These are phyloP conservation scores for Dendropsophus ebraccatus DNA, from an alignment of 2,113 vertebrate genomes.

Conservation along the genomic window DNA sequence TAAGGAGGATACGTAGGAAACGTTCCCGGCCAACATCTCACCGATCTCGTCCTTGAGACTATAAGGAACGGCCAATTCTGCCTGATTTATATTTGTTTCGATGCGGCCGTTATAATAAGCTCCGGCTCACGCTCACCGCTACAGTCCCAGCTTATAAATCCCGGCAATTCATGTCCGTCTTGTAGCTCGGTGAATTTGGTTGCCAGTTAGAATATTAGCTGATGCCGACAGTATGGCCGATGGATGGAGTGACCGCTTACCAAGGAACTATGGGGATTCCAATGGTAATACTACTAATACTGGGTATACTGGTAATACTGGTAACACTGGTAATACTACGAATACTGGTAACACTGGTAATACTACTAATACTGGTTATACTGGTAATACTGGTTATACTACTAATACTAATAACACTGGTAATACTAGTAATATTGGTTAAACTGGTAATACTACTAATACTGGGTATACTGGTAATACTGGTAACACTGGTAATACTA, in stretches of 20 bases:
- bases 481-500: too few relatives aligned
- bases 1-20: not conserved
- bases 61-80: not conserved
- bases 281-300: too few relatives aligned
- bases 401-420: too few relatives aligned
- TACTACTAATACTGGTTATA: too few relatives aligned
- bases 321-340: too few relatives aligned
- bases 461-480: too few relatives aligned
- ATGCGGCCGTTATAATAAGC: conserved; percentile 5
- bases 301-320: too few relatives aligned
- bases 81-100: not conserved
- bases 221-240: not conserved
- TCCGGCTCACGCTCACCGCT: not conserved
- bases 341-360: too few relatives aligned
- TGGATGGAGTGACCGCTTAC: not conserved
- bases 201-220: conserved; percentile 18
- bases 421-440: too few relatives aligned
- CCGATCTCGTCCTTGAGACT: conserved; percentile 20
- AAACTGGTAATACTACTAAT: too few relatives aligned
- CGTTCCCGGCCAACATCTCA: not conserved
- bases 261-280: not conserved
- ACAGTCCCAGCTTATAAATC: conserved; percentile 3
- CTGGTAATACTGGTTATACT: too few relatives aligned
- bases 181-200: conserved; percentile 19
- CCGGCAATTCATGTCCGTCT: not conserved